A percentile compares a stretch with the other conserved stretches of the same genome.
These are phyloP conservation scores for Aphelocoma californica DNA, from an alignment of 2,797 vertebrate species.

Conservation along the genomic window DNA sequence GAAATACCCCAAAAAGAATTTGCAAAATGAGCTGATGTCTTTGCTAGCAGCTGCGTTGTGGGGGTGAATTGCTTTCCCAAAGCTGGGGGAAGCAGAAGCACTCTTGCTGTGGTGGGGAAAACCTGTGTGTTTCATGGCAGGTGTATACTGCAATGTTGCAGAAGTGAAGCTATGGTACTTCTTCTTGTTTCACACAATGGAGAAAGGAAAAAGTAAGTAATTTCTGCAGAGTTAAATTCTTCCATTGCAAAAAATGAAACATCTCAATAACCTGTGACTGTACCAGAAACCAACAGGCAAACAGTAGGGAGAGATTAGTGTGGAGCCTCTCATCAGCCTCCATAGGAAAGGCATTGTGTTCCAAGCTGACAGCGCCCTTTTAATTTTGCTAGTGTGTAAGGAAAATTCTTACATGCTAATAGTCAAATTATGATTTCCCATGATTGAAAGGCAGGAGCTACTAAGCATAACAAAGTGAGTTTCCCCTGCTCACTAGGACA, in stretches of 20 bases:
- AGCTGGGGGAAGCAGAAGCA: background rate
- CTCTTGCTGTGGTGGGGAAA: background rate
- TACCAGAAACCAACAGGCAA: background rate
- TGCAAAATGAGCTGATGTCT: background rate
- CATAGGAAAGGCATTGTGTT: background rate
- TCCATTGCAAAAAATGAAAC: background rate
- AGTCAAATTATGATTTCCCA: constrained; percentile 4
- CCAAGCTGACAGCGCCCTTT: background rate
- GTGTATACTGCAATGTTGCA: background rate
- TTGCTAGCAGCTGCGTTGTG: background rate
- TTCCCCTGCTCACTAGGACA: background rate
- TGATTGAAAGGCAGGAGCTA: constrained; percentile 25
- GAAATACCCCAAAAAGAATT: background rate
- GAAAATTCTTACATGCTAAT: constrained; percentile 2
- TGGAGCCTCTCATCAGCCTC: background rate
- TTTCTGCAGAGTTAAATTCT: background rate
- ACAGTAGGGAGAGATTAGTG: background rate
- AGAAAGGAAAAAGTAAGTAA: background rate
- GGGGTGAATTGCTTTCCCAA: background rate
- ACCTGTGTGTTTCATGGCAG: accelerated
- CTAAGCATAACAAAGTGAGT: constrained; percentile 10
- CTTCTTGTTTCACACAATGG: background rate
- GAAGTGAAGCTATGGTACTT: background rate
- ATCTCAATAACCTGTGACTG: background rate
- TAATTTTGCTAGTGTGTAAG: background rate